Evolutionary conservation across 2,797 vertebrate genomes (phyloP), one percentile per base, ranked within the genome.

Genomic region (Rallus crepitans): DNA sequence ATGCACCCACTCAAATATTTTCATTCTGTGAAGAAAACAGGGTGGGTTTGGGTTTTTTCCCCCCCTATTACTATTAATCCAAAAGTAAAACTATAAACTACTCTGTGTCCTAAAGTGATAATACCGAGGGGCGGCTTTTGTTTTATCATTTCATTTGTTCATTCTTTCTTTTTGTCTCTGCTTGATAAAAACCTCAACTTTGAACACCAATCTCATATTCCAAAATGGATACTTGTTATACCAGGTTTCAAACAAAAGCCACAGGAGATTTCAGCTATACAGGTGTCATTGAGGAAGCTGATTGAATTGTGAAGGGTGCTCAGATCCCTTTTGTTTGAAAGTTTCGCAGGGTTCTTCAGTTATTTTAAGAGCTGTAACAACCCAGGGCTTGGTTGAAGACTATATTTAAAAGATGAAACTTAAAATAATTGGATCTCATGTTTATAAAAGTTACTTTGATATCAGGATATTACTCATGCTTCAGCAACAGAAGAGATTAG

Each of bases 381-480:
- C 10, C 15, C 45, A n/a, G 61, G 13, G 2, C 17, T 14, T 12
- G 11, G 18, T 24, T 70, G 35, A 48, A 79, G 19, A 84, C 69
- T 42, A 4, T 40, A 24, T 87, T 94, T 80, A 72, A 87, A 92
- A 25, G 16, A 19, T 17, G 47, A 83, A 60, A 53, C 47, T 59
- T 76, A 52, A 84, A 84, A 45, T 71, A 86, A 85, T 94, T 24
- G 59, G 75, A 90, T 50, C 25, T 92, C 33, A 30, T 66, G 12
- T 87, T 90, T 93, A 71, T 75, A 64, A 81, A 91, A 86, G 35
- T 86, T 87, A 37, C 21, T 93, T 93, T 87, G 50, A 47, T 69
- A 81, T 53, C 39, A 83, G 57, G 17, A 39, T 78, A 17, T 65
- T 82, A 31, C 11, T 72, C 25, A 28, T 71, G 31, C 13, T 72